These are phyloP conservation scores for Porites rus DNA, from an alignment of 92 coral and sea anemone species.

Conservation along the genomic window DNA sequence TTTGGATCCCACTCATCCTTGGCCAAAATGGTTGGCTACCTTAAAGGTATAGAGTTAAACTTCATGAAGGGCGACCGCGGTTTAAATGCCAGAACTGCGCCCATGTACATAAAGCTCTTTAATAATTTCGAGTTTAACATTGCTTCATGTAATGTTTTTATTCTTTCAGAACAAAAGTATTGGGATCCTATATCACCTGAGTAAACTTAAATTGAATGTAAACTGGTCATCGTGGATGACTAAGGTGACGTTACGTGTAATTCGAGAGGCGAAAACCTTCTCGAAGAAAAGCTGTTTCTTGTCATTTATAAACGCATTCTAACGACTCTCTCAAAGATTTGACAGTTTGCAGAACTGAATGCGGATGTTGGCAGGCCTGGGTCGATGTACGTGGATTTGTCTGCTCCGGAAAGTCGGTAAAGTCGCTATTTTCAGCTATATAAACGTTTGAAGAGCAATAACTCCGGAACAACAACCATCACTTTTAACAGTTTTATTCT, in stretches of 20 bases:
- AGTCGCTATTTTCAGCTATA: neutral
- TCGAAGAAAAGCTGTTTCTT: neutral
- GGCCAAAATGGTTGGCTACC: neutral
- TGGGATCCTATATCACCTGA: slow-evolving; percentile 1
- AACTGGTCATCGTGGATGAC: neutral
- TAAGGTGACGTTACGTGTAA: neutral
- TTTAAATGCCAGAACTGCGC: no score
- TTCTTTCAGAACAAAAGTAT: slow-evolving; percentile 28
- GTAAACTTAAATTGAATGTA: slow-evolving; percentile 20
- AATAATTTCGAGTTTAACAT: neutral
- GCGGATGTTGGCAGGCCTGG: no score
- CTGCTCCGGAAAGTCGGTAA: neutral
- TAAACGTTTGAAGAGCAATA: neutral
- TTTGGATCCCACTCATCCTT: neutral
- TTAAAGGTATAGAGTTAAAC: neutral
- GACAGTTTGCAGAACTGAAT: neutral
- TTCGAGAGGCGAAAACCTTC: neutral
- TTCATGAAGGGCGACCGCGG: neutral
- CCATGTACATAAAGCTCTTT: no score
- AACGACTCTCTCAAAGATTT: neutral
- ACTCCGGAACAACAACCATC: no score
- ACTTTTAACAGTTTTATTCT: neutral
- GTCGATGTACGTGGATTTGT: neutral
- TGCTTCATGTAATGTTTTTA: slow-evolving; percentile 10
- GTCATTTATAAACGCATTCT: neutral